A percentile compares a stretch with the other conserved stretches of the same genome.
Evolutionary conservation across 2,888 invertebrate species (phyloP).

Genomic region (Lasioglossum malachurum): DNA sequence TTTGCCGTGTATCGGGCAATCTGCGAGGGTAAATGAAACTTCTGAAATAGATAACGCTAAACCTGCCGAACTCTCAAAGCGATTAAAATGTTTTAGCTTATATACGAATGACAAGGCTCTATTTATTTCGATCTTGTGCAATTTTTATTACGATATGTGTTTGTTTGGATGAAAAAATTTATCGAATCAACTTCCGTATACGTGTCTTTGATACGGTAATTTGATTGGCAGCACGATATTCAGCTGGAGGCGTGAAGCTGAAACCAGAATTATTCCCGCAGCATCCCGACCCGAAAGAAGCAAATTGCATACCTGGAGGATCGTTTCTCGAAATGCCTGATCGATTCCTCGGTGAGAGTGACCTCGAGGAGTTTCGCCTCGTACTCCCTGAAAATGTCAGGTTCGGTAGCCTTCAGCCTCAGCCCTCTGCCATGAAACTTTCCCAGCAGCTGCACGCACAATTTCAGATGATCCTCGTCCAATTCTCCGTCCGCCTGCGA

Average conservation of each 20-base stretch:
- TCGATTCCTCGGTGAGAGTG: constrained; percentile 45
- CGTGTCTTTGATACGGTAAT: too few relatives aligned
- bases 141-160: too few relatives aligned
- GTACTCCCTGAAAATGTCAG: constrained; percentile 75
- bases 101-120: too few relatives aligned
- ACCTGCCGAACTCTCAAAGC: too few relatives aligned
- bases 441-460: constrained; percentile 72
- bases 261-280: too few relatives aligned
- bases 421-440: constrained; percentile 78
- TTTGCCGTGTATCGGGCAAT: neutral
- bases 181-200: too few relatives aligned
- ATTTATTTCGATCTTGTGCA: too few relatives aligned
- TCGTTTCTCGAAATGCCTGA: constrained; percentile 31
- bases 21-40: neutral
- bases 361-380: constrained; percentile 74
- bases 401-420: constrained; percentile 68
- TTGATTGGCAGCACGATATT: neutral
- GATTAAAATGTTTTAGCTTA: too few relatives aligned
- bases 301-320: constrained; percentile 38
- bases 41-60: neutral
- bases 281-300: neutral
- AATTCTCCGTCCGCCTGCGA: constrained; percentile 60
- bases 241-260: neutral
- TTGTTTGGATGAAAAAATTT: too few relatives aligned
- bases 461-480: constrained; percentile 73